Conservation (phyloP, 2,113 vertebrate genomes). For the Felis chaus region DNA sequence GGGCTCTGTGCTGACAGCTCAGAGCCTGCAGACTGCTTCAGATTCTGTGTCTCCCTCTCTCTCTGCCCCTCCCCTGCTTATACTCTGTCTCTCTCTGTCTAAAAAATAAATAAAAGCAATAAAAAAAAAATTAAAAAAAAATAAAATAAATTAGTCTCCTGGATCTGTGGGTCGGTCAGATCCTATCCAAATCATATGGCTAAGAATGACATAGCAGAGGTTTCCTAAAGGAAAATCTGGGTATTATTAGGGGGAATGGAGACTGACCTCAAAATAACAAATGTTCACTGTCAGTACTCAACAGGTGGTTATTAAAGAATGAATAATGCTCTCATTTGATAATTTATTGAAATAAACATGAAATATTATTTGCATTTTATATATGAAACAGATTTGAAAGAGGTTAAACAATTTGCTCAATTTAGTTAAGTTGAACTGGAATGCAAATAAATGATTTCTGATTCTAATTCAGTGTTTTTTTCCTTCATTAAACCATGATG, state of each 20-base stretch:
- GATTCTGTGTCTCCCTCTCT: too few species aligned
- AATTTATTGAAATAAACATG: slow-evolving; percentile 38
- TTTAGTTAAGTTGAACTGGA: neutral
- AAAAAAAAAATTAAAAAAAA: too few species aligned
- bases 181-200: neutral
- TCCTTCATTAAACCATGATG: neutral
- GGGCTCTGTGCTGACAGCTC: too few species aligned
- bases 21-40: too few species aligned
- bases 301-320: neutral
- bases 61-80: too few species aligned
- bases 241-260: neutral
- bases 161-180: neutral
- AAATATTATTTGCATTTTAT: slow-evolving; percentile 42
- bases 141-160: neutral
- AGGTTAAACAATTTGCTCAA: neutral
- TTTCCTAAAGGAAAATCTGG: slow-evolving; percentile 14
- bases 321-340: slow-evolving; percentile 14
- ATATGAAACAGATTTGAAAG: slow-evolving; percentile 43
- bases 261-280: slow-evolving; percentile 34
- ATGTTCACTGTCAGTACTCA: neutral
- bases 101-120: too few species aligned
- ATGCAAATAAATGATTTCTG: neutral
- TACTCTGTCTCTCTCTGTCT: too few species aligned
- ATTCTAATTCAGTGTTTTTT: slow-evolving; percentile 5
- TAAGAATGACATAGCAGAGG: neutral